Percentiles rank a stretch among this genome's conserved stretches.
These are phyloP conservation scores for Microctonus hyperodae DNA, from an alignment of 2,888 invertebrate species.

Conservation along the genomic window DNA sequence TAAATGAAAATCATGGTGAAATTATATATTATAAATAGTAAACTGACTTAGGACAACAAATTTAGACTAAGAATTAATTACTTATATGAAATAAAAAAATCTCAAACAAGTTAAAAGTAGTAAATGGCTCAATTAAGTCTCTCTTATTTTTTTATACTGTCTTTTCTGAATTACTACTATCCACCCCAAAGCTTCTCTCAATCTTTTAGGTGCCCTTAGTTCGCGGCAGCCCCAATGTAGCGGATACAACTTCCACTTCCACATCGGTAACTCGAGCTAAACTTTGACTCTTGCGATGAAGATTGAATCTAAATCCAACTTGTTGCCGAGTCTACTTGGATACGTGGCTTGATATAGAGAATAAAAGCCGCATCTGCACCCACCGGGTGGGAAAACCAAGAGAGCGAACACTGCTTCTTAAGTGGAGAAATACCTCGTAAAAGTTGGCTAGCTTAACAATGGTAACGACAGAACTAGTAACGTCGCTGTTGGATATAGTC, in stretches of 20 bases:
- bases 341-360: conserved; percentile 25
- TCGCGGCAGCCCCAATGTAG: conserved; percentile 11
- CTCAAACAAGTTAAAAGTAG: conserved; percentile 13
- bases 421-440: conserved; percentile 27
- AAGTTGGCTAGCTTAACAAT: conserved; percentile 21
- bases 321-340: conserved; percentile 38
- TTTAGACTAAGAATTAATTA: too few species aligned
- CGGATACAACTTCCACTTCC: conserved; percentile 42
- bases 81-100: too few species aligned
- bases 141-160: not conserved
- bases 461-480: conserved; percentile 14
- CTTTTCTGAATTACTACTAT: conserved; percentile 7
- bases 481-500: not conserved
- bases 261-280: conserved; percentile 37
- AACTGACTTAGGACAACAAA: too few species aligned
- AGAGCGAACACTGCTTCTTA: conserved; percentile 25
- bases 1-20: too few species aligned
- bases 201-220: conserved; percentile 1
- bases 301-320: conserved; percentile 44
- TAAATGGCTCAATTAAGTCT: conserved; percentile 25
- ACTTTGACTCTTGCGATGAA: conserved; percentile 42
- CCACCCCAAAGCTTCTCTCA: conserved; percentile 6
- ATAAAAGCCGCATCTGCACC: not conserved
- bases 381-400: conserved; percentile 14
- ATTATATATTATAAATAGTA: too few species aligned